Evolutionary conservation across 2,888 invertebrate species (phyloP).

Genomic region (Antheraea assamensis): DNA sequence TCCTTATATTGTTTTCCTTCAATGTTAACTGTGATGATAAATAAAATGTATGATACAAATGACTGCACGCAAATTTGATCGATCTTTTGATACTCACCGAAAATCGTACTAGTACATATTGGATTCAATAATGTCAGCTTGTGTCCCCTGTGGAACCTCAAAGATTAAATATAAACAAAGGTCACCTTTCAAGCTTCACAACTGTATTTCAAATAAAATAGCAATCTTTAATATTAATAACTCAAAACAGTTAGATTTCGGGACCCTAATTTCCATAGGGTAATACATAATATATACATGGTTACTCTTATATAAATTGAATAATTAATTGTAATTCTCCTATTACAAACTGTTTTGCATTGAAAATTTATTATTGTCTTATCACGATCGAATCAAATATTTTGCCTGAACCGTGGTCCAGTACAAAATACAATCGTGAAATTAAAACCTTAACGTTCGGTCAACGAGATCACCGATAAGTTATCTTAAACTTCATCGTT

Average conservation of each 20-base stretch:
- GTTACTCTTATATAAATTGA: background rate
- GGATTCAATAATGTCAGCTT: no score
- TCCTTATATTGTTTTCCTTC: background rate
- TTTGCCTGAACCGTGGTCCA: conserved; percentile 46
- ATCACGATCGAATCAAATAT: conserved; percentile 58
- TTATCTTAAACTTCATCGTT: conserved; percentile 11
- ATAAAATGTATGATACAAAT: background rate
- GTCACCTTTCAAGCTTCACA: background rate
- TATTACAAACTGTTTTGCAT: conserved; percentile 40
- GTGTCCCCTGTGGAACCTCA: background rate
- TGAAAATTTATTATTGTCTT: conserved; percentile 63
- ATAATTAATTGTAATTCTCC: background rate
- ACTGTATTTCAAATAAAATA: background rate
- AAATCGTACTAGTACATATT: no score
- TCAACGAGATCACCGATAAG: conserved; percentile 19
- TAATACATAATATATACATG: background rate
- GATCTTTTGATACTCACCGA: no score
- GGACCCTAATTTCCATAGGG: no score
- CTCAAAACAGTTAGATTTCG: no score
- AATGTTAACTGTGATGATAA: background rate
- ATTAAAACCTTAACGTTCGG: conserved; percentile 21
- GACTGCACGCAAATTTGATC: no score
- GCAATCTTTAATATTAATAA: no score
- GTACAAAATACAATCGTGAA: conserved; percentile 23
- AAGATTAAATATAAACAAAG: background rate